phyloP scores from a whole-genome alignment of 2,888 invertebrate genomes.

The Adineta ricciae region DNA sequence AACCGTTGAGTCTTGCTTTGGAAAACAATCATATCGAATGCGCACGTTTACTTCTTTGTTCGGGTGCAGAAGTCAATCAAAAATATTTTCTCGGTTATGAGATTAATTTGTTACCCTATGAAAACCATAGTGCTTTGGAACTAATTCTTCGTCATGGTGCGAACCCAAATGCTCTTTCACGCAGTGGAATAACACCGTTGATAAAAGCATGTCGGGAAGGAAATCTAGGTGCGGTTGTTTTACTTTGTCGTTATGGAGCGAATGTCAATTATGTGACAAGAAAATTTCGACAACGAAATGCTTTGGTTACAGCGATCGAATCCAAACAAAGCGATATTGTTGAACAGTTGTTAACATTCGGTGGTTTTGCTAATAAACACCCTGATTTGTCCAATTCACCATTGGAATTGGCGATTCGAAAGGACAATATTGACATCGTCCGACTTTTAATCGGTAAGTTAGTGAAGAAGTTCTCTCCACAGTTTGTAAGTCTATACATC shows the following conservation, averaged over 20 bases:
- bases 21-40: conserved; percentile 68
- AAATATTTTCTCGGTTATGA: conserved; percentile 82
- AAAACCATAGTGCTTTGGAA: conserved; percentile 69
- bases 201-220: conserved; percentile 70
- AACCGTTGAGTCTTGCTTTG: conserved; percentile 76
- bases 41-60: conserved; percentile 61
- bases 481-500: conserved; percentile 56
- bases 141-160: conserved; percentile 74
- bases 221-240: conserved; percentile 39
- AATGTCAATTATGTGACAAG: conserved; percentile 59
- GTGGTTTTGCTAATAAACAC: conserved; percentile 62
- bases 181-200: conserved; percentile 74
- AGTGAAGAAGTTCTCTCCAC: conserved; percentile 66
- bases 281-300: conserved; percentile 20
- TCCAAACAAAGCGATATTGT: conserved; percentile 64
- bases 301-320: conserved; percentile 62
- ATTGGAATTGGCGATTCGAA: conserved; percentile 69
- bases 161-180: conserved; percentile 71
- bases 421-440: conserved; percentile 44
- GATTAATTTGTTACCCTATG: conserved; percentile 69
- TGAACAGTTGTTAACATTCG: conserved; percentile 68
- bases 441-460: conserved; percentile 38
- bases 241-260: conserved; percentile 69
- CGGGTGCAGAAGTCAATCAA: conserved; percentile 79
- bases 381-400: conserved; percentile 63